Base-by-base conservation (phyloP, 2,797 vertebrate species). In the Tinamus major region DNA sequence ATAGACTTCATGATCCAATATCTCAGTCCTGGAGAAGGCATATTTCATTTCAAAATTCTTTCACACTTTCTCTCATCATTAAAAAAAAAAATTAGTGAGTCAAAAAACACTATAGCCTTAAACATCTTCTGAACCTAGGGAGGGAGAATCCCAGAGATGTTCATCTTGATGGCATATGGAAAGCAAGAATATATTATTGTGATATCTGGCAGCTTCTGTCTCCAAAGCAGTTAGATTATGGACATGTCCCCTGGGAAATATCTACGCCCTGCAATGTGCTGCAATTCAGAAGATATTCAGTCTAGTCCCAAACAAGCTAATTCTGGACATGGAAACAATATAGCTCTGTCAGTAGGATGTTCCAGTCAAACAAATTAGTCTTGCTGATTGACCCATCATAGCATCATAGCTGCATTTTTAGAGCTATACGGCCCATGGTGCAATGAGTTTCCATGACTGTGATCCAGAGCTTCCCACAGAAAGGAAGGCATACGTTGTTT, bases 261-360 rank as follows among this genome's bases (percentile, higher is more conserved):
- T 35, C 79, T 41, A 3, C 1, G 2, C 64, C 79, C 72, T 95
- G 56, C 59, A 71, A 21, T 26, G 31, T 48, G 68, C 58, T 91
- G 88, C 88, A 92, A 94, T 67, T 70, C 83, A 83, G 90, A 78
- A 91, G 74, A 49, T 85, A 75, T 13, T 87, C 82, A 70, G 69
- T 69, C 82, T 89, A 75, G 89, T 72, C 85, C 68, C 92, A 93
- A 79, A 65, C 29, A 65, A 86, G 80, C 77, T 94, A 96, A 95
- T 96, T 96, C 77, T 91, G 92, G 92, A 83, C 82, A 69, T 85
- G 85, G 95, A 95, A 95, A 91, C 82, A 85, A 65, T 83, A 94
- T 0, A 62, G 76, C 19, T 83, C 65, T 87, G 87, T 59, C 15
- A 91, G 41, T 49, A 81, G 88, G 91, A 75, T 92, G 87, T 87